Base-by-base conservation (phyloP, 1,140 invertebrate genomes). In the Brachystomella parvula region DNA sequence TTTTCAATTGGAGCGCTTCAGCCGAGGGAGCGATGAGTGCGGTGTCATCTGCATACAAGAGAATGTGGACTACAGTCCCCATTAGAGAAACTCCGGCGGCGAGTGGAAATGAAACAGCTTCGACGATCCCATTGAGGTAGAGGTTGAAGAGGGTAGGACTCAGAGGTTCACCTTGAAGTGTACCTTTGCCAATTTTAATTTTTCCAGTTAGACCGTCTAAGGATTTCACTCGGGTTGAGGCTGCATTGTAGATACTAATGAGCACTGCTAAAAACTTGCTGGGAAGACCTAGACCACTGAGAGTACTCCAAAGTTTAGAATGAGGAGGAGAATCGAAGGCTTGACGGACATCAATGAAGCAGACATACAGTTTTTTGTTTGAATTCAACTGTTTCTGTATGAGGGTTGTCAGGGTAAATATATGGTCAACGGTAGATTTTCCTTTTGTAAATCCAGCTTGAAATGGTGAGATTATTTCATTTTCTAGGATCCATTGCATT, bases 381-480 rank as follows among this genome's bases (percentile, higher is more conserved):
- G 17, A 29, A 9, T 39, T 67, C 32, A 19, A 61, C 56, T 24
- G 69, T 57, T 28, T 68, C 65, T 24, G 6, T 6, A 39, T 39
- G 35, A 19, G 6, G 19, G 35, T 19, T 19, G 19, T 39, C 35
- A 76, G 49, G 2, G 68, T 49, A 53, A 72, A 76, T 0, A 75
- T 68, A 39, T 75, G 73, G 12, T 76, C 71, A 2, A 67, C 64
- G 24, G 72, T 74, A 0, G 72, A 71, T 12, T 47, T 70, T 15
- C 63, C 47, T 30, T 60, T 69, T 49, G 67, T 60, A 33, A 74
- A 76, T 19, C 73, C 75, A 3, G 70, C 71, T 67, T 76, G 75
- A 32, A 47, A 66, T 47, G 75, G 44, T 1, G 69, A 71, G 12
- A 73, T 60, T 33, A 66, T 69, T 1, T 71, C 61, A 53, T 71